Evolutionary conservation across 2,797 vertebrate species (phyloP).

Genomic region (Propithecus deckenii): DNA sequence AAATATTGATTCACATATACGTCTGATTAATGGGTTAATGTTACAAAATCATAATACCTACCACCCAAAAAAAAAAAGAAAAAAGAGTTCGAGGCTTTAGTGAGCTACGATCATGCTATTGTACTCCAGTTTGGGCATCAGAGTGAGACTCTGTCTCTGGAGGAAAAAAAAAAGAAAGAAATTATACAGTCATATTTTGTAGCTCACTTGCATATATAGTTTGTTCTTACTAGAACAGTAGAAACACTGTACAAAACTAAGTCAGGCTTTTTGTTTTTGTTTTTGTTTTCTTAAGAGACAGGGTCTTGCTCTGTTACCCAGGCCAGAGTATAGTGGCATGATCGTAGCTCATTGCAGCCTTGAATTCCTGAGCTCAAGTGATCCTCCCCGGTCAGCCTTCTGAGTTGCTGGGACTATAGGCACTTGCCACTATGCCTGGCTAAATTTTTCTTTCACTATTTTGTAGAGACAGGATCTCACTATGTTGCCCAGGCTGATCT

Average conservation of each 20-base stretch:
- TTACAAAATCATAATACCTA: too few relatives aligned
- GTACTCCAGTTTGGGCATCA: too few relatives aligned
- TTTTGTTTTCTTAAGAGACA: too few relatives aligned
- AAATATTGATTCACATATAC: too few relatives aligned
- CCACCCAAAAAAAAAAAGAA: too few relatives aligned
- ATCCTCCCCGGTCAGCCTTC: background rate
- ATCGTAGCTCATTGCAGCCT: background rate
- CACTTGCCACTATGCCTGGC: background rate
- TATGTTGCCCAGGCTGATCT: background rate
- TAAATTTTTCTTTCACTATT: background rate
- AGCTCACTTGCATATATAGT: background rate
- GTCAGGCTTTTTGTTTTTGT: too few relatives aligned
- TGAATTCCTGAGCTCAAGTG: background rate
- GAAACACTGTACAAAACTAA: background rate
- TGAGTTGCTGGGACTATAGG: background rate
- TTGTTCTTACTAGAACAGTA: slow-evolving; percentile 7
- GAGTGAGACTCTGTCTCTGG: too few relatives aligned
- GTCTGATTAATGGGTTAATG: too few relatives aligned
- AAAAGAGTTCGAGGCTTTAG: too few relatives aligned
- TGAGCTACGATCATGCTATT: too few relatives aligned
- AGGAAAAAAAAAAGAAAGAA: background rate
- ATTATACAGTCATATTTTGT: background rate
- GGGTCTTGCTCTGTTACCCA: too few relatives aligned
- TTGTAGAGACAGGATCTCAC: background rate
- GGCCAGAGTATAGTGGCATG: too few relatives aligned